phyloP scores from a whole-genome alignment of 1,140 invertebrate genomes.

The Lerema accius region DNA sequence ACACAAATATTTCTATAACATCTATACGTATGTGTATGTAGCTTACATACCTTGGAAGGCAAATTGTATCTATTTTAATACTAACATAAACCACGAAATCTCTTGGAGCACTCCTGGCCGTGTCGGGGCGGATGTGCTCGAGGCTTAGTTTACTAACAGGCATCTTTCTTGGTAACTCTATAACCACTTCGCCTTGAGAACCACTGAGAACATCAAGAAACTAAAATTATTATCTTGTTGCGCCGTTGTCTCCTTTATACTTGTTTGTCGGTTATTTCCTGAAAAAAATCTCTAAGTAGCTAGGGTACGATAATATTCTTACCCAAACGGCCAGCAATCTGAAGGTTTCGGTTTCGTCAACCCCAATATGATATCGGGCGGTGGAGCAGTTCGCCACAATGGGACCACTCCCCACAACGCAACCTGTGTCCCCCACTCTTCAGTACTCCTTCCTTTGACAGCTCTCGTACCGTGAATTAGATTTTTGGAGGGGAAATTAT shows the following conservation, averaged over 20 bases:
- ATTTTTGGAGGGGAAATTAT: conserved; percentile 20
- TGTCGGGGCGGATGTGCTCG: conserved; percentile 69
- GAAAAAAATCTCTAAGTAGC: too few relatives aligned
- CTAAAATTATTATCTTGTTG: too few relatives aligned
- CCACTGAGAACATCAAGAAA: conserved; percentile 56
- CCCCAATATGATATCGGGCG: conserved; percentile 55
- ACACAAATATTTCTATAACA: conserved; percentile 8
- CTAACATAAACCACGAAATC: conserved; percentile 68
- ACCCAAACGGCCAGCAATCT: conserved; percentile 77
- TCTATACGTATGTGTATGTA: too few relatives aligned
- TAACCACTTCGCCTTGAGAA: conserved; percentile 60
- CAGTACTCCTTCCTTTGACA: conserved; percentile 54
- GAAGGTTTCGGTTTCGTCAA: conserved; percentile 55
- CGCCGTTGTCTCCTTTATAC: too few relatives aligned
- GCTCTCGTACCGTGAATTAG: conserved; percentile 55
- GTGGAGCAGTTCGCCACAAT: conserved; percentile 57
- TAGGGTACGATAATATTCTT: too few relatives aligned
- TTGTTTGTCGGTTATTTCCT: too few relatives aligned
- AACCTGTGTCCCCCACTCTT: conserved; percentile 59
- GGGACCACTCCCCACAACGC: conserved; percentile 70
- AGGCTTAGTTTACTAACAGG: conserved; percentile 50
- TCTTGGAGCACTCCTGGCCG: conserved; percentile 64
- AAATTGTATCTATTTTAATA: too few relatives aligned
- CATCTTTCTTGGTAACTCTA: conserved; percentile 48
- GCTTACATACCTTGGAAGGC: too few relatives aligned